Conservation (phyloP, 2,888 invertebrate species). For the Calephelis perditalis region DNA sequence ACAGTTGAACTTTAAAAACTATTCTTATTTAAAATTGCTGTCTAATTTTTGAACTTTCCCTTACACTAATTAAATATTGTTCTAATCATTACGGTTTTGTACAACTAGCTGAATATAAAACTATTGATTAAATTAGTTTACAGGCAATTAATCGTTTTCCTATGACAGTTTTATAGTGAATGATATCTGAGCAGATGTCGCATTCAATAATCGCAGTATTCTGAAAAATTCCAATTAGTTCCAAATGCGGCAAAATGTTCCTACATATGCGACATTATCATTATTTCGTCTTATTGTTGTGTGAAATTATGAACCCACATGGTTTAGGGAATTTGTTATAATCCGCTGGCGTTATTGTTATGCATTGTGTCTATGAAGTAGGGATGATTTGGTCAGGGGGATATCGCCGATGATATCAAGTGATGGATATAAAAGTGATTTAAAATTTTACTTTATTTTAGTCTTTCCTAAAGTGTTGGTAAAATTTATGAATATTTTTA, state of each 20-base stretch:
- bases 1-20: too few relatives aligned
- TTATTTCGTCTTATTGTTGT: slow-evolving; percentile 73
- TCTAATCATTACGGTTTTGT: too few relatives aligned
- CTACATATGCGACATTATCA: slow-evolving; percentile 71
- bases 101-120: too few relatives aligned
- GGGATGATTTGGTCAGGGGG: slow-evolving; percentile 52
- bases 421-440: neutral
- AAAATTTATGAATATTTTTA: too few relatives aligned
- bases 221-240: slow-evolving; percentile 75
- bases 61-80: too few relatives aligned
- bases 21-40: too few relatives aligned
- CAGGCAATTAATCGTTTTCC: slow-evolving; percentile 3
- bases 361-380: slow-evolving; percentile 50
- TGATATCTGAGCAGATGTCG: slow-evolving; percentile 56
- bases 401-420: slow-evolving; percentile 17
- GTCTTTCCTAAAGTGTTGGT: too few relatives aligned
- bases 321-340: slow-evolving; percentile 75
- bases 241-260: slow-evolving; percentile 67
- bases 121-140: neutral
- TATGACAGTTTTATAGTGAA: slow-evolving; percentile 7
- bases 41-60: too few relatives aligned
- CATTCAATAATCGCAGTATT: slow-evolving; percentile 57
- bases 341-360: slow-evolving; percentile 68
- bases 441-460: neutral
- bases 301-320: slow-evolving; percentile 72